Percentiles rank a stretch among this genome's conserved stretches.
These are phyloP conservation scores for Agriopis aurantiaria DNA, from an alignment of 2,888 invertebrate species.

Conservation along the genomic window DNA sequence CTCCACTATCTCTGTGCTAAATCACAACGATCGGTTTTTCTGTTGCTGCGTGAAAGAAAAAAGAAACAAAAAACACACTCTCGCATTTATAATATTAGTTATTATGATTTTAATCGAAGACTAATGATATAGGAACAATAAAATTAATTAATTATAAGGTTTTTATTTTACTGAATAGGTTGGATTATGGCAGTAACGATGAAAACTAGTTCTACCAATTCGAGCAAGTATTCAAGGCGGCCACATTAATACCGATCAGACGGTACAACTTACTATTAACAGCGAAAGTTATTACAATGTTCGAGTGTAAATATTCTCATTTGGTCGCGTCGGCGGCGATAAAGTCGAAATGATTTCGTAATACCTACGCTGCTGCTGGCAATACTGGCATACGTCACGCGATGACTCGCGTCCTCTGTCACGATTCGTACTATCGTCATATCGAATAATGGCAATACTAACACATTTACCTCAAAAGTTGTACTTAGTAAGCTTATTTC, in stretches of 20 bases:
- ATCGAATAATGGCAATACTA: constrained; percentile 19
- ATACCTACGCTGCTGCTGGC: constrained; percentile 50
- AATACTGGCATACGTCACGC: constrained; percentile 64
- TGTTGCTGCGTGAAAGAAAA: too few species aligned
- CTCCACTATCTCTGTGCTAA: too few species aligned
- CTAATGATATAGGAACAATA: not conserved
- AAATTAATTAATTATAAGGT: not conserved
- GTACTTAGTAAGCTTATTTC: not conserved
- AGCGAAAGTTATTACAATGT: constrained; percentile 41
- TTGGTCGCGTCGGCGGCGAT: constrained; percentile 47
- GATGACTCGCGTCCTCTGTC: constrained; percentile 55
- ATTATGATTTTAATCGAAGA: not conserved
- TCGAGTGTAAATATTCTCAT: constrained; percentile 47
- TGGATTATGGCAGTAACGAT: not conserved
- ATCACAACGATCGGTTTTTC: too few species aligned
- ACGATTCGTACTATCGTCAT: constrained; percentile 53
- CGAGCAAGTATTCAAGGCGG: constrained; percentile 22
- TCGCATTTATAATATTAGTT: too few species aligned
- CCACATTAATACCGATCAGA: constrained; percentile 22
- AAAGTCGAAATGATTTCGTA: constrained; percentile 56
- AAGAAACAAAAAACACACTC: too few species aligned
- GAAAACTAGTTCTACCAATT: constrained; percentile 3
- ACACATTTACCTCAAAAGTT: not conserved
- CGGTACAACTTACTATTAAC: constrained; percentile 36
- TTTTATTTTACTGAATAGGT: not conserved